phyloP scores from a whole-genome alignment of 2,797 vertebrate genomes.

The Rhodeus uyekii region DNA sequence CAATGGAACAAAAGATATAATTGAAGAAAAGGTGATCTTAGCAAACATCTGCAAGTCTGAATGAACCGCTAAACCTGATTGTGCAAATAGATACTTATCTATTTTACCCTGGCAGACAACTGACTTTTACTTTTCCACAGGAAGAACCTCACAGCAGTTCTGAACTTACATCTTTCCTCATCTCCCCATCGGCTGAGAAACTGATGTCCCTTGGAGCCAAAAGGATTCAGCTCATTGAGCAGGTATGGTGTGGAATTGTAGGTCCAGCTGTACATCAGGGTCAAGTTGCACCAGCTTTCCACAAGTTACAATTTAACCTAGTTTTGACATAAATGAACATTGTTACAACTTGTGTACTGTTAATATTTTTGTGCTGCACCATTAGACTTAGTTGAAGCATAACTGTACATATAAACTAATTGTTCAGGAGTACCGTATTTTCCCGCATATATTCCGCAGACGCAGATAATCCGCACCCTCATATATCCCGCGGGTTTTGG shows the following conservation, averaged over 20 bases:
- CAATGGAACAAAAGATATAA: conserved; percentile 64
- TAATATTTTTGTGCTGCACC: too few species aligned
- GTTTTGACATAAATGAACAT: too few species aligned
- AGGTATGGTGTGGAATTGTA: conserved; percentile 69
- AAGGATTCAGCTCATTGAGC: conserved; percentile 78
- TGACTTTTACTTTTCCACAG: conserved; percentile 30
- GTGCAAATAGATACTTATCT: background rate
- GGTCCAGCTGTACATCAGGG: background rate
- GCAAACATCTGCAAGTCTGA: conserved; percentile 32
- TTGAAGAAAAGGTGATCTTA: conserved; percentile 62
- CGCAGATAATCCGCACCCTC: too few species aligned
- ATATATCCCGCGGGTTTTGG: too few species aligned
- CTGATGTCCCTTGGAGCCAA: conserved; percentile 85
- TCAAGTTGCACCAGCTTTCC: too few species aligned
- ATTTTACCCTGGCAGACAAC: background rate
- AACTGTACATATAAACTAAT: too few species aligned
- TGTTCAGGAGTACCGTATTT: too few species aligned
- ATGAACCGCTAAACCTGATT: background rate
- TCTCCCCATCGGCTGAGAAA: conserved; percentile 86
- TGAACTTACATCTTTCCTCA: conserved; percentile 83
- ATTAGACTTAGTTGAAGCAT: too few species aligned
- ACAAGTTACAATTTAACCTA: too few species aligned
- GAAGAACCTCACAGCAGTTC: conserved; percentile 70
- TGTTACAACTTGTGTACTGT: too few species aligned
- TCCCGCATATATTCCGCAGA: too few species aligned